Base-by-base conservation (phyloP, 1,140 invertebrate species). In the Conus ventricosus region DNA sequence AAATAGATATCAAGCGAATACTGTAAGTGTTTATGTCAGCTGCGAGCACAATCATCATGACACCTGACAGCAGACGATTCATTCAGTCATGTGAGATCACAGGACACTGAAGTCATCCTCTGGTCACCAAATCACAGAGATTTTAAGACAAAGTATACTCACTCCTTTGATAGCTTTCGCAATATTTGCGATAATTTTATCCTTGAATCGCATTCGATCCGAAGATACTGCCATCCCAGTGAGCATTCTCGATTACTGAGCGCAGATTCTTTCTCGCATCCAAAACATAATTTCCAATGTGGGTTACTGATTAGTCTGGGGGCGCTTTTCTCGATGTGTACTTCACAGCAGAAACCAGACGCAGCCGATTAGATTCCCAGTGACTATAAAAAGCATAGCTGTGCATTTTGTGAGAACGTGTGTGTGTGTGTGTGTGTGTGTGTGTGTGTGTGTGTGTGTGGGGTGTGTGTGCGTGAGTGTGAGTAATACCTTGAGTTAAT, bases 121-220 rank as follows among this genome's bases (percentile, higher is more conserved):
- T 57, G 20, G 53, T 51, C 25, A 83, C 8, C 11, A 55, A 20
- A 51, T 27, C 20, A 13, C 17, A 54, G 0, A 87, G 17, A 53
- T 75, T 13, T 63, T 84, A 20, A 60, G 23, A 63, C 71, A 51
- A 57, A 55, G 11, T 39, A 60, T 82, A 90, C 91, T 91, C 87
- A 93, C 92, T 71, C 89, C 88, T 91, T 93, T 93, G 27, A 93
- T 91, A 13, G 92, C 91, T 87, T 91, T 92, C 7, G 90, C 89
- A 17, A 93, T 90, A 89, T 92, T 92, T 82, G 92, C 91, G 7
- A 93, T 76, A 15, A 93, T 92, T 84, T 91, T 92, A 86, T 93
- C 92, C 85, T 93, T 93, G 17, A 92, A 88, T 67, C 92, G 88
- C 88, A 91, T 89, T 86, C 92, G 87, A 83, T 93, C 91, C n/a